Evolutionary conservation across 1,140 invertebrate species (phyloP).

Genomic region (Onthophagus taurus): DNA sequence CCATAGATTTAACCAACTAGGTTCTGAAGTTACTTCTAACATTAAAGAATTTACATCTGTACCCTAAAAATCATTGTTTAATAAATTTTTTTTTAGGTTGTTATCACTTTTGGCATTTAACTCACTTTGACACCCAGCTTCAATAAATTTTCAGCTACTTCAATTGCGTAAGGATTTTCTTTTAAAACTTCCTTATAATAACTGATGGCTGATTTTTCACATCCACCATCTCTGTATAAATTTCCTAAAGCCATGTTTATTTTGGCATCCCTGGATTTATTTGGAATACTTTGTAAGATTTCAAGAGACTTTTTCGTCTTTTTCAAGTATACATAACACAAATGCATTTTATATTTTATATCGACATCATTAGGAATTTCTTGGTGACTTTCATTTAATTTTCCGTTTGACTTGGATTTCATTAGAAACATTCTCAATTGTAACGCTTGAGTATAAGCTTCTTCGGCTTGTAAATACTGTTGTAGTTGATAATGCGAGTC

Average conservation of each 20-base stretch:
- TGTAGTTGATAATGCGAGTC: constrained; percentile 55
- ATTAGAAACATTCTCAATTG: constrained; percentile 58
- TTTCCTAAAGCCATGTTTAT: constrained; percentile 66
- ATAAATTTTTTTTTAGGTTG: background rate
- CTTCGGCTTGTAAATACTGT: constrained; percentile 59
- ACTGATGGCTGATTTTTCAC: constrained; percentile 64
- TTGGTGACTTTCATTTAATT: constrained; percentile 23
- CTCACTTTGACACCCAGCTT: constrained; percentile 53
- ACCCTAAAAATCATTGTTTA: constrained; percentile 33
- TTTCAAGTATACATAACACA: constrained; percentile 58
- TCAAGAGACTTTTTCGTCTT: constrained; percentile 57
- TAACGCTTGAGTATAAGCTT: constrained; percentile 55
- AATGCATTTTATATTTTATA: constrained; percentile 67
- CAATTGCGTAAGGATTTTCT: constrained; percentile 56
- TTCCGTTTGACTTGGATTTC: constrained; percentile 45
- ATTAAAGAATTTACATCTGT: constrained; percentile 60
- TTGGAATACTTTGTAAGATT: constrained; percentile 62
- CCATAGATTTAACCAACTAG: constrained; percentile 55
- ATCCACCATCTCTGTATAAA: constrained; percentile 60
- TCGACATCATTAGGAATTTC: constrained; percentile 53
- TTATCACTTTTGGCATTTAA: background rate
- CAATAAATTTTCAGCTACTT: constrained; percentile 60
- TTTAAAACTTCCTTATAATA: constrained; percentile 70
- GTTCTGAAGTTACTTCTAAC: constrained; percentile 44
- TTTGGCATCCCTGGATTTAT: constrained; percentile 40